phyloP scores from a whole-genome alignment of 1,140 invertebrate genomes.

The Aphelenchoides besseyi region DNA sequence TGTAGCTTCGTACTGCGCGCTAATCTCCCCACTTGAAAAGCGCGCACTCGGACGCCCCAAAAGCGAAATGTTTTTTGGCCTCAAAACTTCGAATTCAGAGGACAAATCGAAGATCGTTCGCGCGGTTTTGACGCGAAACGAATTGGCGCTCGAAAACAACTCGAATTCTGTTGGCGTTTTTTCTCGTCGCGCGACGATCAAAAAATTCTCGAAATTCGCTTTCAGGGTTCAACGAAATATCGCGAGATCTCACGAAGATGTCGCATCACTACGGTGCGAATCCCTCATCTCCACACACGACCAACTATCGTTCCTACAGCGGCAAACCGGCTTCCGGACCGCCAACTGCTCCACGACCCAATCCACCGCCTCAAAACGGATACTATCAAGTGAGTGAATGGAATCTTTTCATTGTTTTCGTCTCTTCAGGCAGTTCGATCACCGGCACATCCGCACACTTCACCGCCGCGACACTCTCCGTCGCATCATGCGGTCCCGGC shows the following conservation, averaged over 20 bases:
- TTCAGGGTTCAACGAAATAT: no score
- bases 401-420: background rate
- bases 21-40: no score
- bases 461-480: background rate
- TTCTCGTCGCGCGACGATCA: background rate
- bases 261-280: conserved; percentile 2
- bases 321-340: background rate
- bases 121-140: no score
- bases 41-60: no score
- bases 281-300: conserved; percentile 13
- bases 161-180: background rate
- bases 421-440: background rate
- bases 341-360: conserved; percentile 1
- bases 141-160: no score
- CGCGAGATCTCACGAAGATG: no score
- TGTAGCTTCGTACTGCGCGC: no score
- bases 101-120: no score
- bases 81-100: no score
- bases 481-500: conserved; percentile 4
- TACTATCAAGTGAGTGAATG: background rate
- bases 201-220: background rate
- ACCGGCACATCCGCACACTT: background rate
- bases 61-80: no score
- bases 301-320: conserved; percentile 3
- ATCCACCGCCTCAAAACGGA: conserved; percentile 9